phyloP scores from a whole-genome alignment of 2,888 invertebrate species.

The Orthonychiurus folsomi region DNA sequence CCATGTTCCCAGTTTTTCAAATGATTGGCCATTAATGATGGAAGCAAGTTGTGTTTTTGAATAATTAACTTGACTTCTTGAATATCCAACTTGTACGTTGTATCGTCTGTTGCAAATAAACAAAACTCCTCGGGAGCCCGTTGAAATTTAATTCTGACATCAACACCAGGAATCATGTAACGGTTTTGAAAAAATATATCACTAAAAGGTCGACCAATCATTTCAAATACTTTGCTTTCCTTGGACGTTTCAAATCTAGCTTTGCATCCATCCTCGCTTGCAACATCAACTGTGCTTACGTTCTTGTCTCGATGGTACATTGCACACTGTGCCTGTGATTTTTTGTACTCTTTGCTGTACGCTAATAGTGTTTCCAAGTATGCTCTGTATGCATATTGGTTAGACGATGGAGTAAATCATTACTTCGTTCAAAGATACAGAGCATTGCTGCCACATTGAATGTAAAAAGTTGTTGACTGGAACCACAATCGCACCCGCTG shows the following conservation, averaged over 20 bases:
- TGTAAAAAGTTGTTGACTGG: conserved; percentile 21
- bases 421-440: conserved; percentile 9
- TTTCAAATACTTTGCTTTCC: conserved; percentile 20
- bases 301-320: conserved; percentile 3
- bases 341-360: conserved; percentile 11
- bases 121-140: conserved; percentile 18
- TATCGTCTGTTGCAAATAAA: not conserved
- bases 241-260: conserved; percentile 8
- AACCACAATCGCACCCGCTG: conserved; percentile 11
- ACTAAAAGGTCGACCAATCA: conserved; percentile 19
- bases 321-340: conserved; percentile 4
- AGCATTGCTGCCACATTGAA: conserved; percentile 16
- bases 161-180: conserved; percentile 23
- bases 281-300: not conserved
- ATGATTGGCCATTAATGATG: conserved; percentile 19
- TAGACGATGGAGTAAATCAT: conserved; percentile 5
- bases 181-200: conserved; percentile 17
- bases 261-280: conserved; percentile 7
- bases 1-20: conserved; percentile 16
- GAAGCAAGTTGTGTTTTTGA: conserved; percentile 15
- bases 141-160: conserved; percentile 17
- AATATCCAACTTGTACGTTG: conserved; percentile 14
- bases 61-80: conserved; percentile 17
- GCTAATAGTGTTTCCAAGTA: conserved; percentile 9
- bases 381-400: conserved; percentile 9